These are phyloP conservation scores for Drosophila quasianomalipes DNA, from an alignment of 2,888 invertebrate species.

Conservation along the genomic window DNA sequence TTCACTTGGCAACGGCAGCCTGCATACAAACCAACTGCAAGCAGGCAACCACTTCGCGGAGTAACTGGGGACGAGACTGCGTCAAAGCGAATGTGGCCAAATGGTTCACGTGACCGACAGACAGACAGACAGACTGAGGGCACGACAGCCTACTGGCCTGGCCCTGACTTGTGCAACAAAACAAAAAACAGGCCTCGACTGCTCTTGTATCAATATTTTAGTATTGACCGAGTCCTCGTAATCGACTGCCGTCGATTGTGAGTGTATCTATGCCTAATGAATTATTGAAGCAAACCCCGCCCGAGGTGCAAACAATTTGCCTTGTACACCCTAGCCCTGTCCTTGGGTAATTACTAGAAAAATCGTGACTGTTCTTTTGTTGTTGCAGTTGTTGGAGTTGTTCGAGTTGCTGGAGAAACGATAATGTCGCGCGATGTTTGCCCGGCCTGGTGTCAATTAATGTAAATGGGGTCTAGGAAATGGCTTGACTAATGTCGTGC, in stretches of 20 bases:
- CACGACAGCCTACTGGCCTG: not conserved
- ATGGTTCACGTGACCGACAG: constrained; percentile 55
- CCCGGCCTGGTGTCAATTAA: constrained; percentile 65
- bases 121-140: not conserved
- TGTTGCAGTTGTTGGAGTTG: not conserved
- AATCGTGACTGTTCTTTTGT: constrained; percentile 15
- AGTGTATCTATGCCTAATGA: constrained; percentile 43
- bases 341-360: constrained; percentile 53
- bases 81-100: constrained; percentile 28
- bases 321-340: not conserved
- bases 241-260: constrained; percentile 75
- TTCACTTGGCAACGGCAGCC: constrained; percentile 29
- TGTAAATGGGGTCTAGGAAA: constrained; percentile 39
- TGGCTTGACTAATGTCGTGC: constrained; percentile 51
- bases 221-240: constrained; percentile 68
- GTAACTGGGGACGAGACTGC: constrained; percentile 57
- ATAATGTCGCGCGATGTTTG: constrained; percentile 35
- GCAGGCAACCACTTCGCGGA: constrained; percentile 38
- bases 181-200: not conserved
- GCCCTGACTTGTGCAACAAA: constrained; percentile 32
- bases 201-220: constrained; percentile 61
- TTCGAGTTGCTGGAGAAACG: constrained; percentile 8
- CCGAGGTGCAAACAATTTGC: constrained; percentile 16
- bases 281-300: constrained; percentile 53
- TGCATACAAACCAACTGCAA: constrained; percentile 4